These are phyloP conservation scores for Globicephala melas DNA, from an alignment of 2,113 vertebrate species.

Conservation along the genomic window DNA sequence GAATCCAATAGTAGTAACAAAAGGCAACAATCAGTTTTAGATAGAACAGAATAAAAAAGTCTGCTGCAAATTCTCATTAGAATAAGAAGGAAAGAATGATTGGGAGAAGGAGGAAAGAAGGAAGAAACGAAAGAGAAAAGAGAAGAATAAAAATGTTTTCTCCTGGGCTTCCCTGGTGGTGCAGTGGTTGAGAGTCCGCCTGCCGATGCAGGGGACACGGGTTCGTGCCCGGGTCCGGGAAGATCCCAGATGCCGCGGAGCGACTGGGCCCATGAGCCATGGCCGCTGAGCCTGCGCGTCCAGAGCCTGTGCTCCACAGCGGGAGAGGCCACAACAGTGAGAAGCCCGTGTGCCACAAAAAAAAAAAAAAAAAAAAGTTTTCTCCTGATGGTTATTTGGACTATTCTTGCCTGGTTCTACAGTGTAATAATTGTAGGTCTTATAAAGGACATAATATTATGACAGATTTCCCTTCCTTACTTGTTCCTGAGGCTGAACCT, in stretches of 20 bases:
- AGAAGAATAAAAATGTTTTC: neutral
- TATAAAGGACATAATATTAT: neutral
- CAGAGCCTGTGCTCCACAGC: fast-evolving
- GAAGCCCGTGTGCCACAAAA: too few relatives aligned
- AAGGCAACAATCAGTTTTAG: neutral
- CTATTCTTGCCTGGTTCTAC: neutral
- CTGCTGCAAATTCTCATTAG: neutral
- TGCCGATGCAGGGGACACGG: too few relatives aligned
- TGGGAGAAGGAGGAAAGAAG: neutral
- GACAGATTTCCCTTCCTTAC: neutral
- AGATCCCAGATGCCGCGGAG: too few relatives aligned
- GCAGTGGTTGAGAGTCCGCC: too few relatives aligned
- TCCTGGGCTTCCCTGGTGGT: neutral
- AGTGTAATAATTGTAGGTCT: neutral
- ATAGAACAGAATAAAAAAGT: neutral
- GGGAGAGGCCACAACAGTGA: too few relatives aligned
- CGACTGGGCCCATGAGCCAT: too few relatives aligned
- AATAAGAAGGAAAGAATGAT: neutral
- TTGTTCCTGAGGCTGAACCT: neutral
- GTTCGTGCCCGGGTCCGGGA: too few relatives aligned
- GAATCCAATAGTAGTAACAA: neutral
- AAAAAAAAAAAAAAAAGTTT: neutral
- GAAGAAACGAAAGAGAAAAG: neutral
- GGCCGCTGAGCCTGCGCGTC: too few relatives aligned
- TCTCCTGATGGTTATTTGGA: neutral